Evolutionary conservation across 1,140 invertebrate genomes (phyloP).

Genomic region (Pogonus chalceus): DNA sequence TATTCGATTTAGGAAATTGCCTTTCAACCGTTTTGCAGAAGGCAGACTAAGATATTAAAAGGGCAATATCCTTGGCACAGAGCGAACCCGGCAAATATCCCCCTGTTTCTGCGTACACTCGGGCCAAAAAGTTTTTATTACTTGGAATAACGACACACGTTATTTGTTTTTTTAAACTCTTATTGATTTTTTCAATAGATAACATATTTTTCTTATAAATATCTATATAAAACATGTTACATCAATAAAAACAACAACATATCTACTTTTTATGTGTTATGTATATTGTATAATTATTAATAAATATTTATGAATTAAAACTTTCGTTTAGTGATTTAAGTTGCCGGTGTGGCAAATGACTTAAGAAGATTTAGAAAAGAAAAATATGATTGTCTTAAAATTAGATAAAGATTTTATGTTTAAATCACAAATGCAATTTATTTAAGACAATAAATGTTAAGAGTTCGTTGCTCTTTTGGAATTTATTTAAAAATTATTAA

Average conservation of each 20-base stretch:
- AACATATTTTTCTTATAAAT: background rate
- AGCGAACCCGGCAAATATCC: background rate
- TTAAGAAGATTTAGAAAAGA: too few species aligned
- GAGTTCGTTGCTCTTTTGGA: too few species aligned
- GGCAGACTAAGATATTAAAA: background rate
- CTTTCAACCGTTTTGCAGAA: background rate
- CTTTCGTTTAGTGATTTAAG: too few species aligned
- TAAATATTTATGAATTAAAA: too few species aligned
- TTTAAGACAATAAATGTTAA: too few species aligned
- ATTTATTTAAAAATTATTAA: too few species aligned
- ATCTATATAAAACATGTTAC: background rate
- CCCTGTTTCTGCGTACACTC: background rate
- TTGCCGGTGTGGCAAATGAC: too few species aligned
- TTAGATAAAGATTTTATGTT: too few species aligned
- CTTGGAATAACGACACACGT: background rate
- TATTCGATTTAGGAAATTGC: too few species aligned
- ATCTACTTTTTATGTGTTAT: too few species aligned
- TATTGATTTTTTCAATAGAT: background rate
- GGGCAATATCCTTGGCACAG: slow-evolving; percentile 1
- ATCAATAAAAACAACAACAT: background rate
- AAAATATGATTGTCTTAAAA: too few species aligned
- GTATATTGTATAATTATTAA: background rate
- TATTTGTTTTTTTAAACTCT: background rate
- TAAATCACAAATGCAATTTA: too few species aligned
- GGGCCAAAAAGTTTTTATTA: background rate